Evolutionary conservation across 2,888 invertebrate species (phyloP).

Genomic region (Sarcophaga caerulescens): DNA sequence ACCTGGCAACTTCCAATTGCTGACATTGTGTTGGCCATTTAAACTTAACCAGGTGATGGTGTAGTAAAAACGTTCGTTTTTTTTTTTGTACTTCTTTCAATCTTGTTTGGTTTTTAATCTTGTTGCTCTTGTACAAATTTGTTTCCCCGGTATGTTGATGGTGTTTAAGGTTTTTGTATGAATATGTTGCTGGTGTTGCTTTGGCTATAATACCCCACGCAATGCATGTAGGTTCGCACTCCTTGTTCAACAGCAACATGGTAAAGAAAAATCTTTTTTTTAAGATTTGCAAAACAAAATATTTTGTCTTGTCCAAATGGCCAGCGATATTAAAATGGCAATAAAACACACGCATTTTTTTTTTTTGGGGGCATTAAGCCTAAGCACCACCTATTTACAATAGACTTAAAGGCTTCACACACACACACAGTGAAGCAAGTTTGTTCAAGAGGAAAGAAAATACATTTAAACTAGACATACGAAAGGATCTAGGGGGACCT

Average conservation of each 20-base stretch:
- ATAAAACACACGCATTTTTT: slow-evolving; percentile 65
- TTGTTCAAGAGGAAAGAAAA: background rate
- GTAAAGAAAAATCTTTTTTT: background rate
- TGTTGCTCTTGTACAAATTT: slow-evolving; percentile 65
- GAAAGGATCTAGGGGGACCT: background rate
- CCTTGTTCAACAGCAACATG: slow-evolving; percentile 32
- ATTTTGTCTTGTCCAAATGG: slow-evolving; percentile 29
- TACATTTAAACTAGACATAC: no score
- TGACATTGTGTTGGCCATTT: background rate
- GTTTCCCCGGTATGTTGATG: slow-evolving; percentile 53
- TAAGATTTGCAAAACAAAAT: slow-evolving; percentile 19
- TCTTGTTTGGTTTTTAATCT: slow-evolving; percentile 25
- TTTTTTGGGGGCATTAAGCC: slow-evolving; percentile 1
- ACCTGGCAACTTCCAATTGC: slow-evolving; percentile 14
- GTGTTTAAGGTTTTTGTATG: slow-evolving; percentile 44
- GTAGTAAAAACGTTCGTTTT: slow-evolving; percentile 47
- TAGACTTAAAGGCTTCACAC: background rate
- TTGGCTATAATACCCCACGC: slow-evolving; percentile 67
- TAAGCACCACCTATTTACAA: slow-evolving; percentile 25
- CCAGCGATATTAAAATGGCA: slow-evolving; percentile 31
- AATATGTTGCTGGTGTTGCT: slow-evolving; percentile 30
- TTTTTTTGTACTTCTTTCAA: background rate
- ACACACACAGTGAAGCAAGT: background rate
- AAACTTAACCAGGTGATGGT: slow-evolving; percentile 55
- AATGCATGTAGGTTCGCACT: slow-evolving; percentile 56